These are phyloP conservation scores for Drepanosiphum platanoidis DNA, from an alignment of 2,888 invertebrate genomes.

Conservation along the genomic window DNA sequence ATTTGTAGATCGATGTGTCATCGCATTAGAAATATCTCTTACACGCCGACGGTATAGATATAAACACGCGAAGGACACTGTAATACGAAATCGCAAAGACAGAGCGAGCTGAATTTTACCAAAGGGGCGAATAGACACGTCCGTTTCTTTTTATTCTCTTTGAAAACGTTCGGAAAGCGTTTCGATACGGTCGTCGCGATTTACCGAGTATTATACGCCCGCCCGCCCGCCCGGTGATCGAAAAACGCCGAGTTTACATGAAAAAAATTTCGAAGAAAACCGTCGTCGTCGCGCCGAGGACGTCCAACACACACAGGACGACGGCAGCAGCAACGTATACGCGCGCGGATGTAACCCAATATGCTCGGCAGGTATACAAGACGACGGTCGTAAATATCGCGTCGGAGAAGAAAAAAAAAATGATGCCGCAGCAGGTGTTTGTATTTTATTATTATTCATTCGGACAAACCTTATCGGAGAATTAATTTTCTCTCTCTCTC, in stretches of 20 bases:
- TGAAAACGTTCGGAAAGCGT: too few species aligned
- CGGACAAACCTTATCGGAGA: constrained; percentile 17
- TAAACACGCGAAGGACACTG: too few species aligned
- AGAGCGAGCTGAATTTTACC: too few species aligned
- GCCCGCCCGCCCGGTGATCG: too few species aligned
- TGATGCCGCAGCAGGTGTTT: constrained; percentile 56
- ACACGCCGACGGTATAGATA: too few species aligned
- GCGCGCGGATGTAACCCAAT: constrained; percentile 43
- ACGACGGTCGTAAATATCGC: constrained; percentile 20
- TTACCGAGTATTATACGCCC: too few species aligned
- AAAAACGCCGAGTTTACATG: background rate
- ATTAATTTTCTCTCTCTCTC: constrained; percentile 36
- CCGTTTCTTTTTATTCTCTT: too few species aligned
- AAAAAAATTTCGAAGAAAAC: background rate
- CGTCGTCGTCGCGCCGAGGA: background rate
- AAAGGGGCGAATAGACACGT: too few species aligned
- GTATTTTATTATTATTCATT: constrained; percentile 46
- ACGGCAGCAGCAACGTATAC: background rate
- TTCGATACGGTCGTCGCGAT: too few species aligned
- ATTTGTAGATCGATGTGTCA: too few species aligned
- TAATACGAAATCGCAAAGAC: too few species aligned
- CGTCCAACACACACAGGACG: background rate
- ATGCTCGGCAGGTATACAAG: background rate
- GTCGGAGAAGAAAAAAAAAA: background rate
- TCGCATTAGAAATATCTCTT: too few species aligned